phyloP scores from a whole-genome alignment of 92 coral and sea anemone species.

The Epizoanthus ramosus region DNA sequence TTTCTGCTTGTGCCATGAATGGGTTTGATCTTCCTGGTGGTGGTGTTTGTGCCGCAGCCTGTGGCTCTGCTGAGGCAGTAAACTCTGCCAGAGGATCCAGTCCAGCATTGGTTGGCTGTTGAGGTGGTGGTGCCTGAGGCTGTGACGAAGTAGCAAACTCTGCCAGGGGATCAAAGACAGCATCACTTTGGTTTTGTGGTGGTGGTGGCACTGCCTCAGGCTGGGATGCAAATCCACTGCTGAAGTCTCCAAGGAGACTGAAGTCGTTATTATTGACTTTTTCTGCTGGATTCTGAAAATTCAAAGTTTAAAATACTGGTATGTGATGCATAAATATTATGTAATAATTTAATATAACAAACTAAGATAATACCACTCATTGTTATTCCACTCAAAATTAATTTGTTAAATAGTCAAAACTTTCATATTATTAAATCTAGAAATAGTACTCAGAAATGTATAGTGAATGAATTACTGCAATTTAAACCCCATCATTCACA shows the following conservation, averaged over 20 bases:
- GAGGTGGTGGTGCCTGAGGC: conserved; percentile 13
- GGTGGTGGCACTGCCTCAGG: conserved; percentile 5
- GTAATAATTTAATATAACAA: no score
- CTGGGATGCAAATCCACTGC: conserved; percentile 56
- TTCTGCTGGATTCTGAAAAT: conserved; percentile 20
- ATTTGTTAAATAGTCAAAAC: no score
- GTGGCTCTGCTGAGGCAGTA: conserved; percentile 13
- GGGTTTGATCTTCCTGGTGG: conserved; percentile 21
- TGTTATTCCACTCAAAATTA: no score
- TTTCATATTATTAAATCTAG: no score
- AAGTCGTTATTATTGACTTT: conserved; percentile 17
- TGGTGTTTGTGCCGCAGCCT: conserved; percentile 23
- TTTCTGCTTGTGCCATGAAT: conserved; percentile 13
- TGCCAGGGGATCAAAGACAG: conserved; percentile 45
- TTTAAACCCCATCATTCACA: no score
- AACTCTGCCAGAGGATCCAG: conserved; percentile 51
- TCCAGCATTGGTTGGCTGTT: conserved; percentile 10
- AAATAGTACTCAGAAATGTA: no score
- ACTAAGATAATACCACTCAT: no score
- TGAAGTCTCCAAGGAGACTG: conserved; percentile 46
- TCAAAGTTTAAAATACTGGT: neutral
- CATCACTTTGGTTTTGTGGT: conserved; percentile 41
- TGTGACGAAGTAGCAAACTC: neutral
- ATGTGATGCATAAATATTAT: neutral
- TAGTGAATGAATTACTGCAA: no score